Evolutionary conservation across 2,888 invertebrate species (phyloP), one percentile per base, ranked within the genome.

Genomic region (Gibbula magus): DNA sequence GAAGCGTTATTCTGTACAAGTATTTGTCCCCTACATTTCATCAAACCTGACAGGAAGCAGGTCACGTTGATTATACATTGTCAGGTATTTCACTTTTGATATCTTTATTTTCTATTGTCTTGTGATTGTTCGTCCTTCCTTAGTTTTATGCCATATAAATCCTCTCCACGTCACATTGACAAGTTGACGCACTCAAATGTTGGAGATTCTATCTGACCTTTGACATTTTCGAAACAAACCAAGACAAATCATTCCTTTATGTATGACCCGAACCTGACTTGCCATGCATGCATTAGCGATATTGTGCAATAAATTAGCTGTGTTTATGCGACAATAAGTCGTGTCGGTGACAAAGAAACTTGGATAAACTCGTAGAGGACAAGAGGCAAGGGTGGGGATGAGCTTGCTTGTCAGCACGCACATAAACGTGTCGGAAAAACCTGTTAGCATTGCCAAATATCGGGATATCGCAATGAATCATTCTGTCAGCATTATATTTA

Each of bases 261-360:
- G 70, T 32, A 20, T 70, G 32, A 39, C 70, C 70, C 35, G n/a
- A n/a, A 16, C 35, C 35, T 20, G 8, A 10, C 35, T 70, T 35
- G n/a, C 20, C 70, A 32, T 70, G 70, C 70, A 70, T 70, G 70
- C 35, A 70, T 70, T 70, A 35, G 70, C 35, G 70, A n/a, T 77
- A 39, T 77, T 77, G 51, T 77, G 77, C 77, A 77, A 66, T 77
- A 66, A 77, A 77, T 77, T 77, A 77, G 45, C 56, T 10, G 20
- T 77, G 61, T 77, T 61, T 56, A 61, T 77, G 77, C 35, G 29
- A 66, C 39, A 13, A 20, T 39, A 18, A 25, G 52, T 35, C 77
- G 35, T n/a, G 77, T 39, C 20, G 54, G 20, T 29, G 77, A 77
- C 66, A 66, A 22, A 29, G 32, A 1, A 29, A 39, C 61, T 45